Evolutionary conservation across 2,888 invertebrate species (phyloP).

Genomic region (Phengaris arion): DNA sequence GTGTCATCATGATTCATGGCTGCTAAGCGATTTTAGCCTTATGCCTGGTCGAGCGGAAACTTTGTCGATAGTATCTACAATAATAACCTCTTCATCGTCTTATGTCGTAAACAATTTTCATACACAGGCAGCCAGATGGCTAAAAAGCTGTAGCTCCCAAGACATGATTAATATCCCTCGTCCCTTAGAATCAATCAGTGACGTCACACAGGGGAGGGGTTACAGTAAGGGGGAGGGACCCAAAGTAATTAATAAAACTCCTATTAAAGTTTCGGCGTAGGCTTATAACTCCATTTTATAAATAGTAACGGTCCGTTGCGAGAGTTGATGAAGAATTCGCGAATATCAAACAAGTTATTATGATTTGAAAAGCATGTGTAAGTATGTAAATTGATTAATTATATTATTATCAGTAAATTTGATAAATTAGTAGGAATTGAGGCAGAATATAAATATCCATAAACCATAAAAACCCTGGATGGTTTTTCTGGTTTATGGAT

Average conservation of each 20-base stretch:
- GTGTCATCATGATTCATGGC: too few species aligned
- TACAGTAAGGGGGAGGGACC: neutral
- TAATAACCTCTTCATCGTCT: neutral
- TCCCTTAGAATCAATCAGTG: constrained; percentile 16
- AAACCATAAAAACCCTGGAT: too few species aligned
- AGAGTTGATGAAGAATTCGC: neutral
- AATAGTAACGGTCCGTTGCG: neutral
- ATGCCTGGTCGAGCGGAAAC: too few species aligned
- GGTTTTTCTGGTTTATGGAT: too few species aligned
- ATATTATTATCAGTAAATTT: too few species aligned
- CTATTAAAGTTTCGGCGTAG: neutral
- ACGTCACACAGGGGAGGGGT: neutral
- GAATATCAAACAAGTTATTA: neutral
- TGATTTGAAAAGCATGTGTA: too few species aligned
- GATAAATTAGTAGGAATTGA: too few species aligned
- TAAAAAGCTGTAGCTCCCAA: neutral
- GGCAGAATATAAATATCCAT: too few species aligned
- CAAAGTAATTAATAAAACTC: constrained; percentile 12
- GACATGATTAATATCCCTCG: constrained; percentile 1
- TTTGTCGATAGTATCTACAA: neutral
- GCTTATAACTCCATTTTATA: neutral
- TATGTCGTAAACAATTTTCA: neutral
- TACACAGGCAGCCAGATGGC: neutral
- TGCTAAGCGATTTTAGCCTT: too few species aligned
- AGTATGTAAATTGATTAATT: too few species aligned